Evolutionary conservation across 2,888 invertebrate genomes (phyloP).

Genomic region (Hemithea aestivaria): DNA sequence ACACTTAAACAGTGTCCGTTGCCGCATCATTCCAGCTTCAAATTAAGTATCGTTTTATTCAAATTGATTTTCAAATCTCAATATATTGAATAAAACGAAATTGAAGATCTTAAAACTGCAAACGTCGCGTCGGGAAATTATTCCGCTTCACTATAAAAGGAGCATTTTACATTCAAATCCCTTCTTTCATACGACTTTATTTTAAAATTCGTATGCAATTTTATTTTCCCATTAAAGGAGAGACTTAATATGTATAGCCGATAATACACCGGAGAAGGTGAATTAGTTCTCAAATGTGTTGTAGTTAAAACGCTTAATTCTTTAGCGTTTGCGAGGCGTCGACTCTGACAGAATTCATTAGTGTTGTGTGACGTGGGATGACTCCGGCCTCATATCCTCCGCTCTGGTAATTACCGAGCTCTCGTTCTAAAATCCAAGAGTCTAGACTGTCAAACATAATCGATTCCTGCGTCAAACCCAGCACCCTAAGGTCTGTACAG

Average conservation of each 20-base stretch:
- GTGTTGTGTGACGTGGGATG: slow-evolving; percentile 53
- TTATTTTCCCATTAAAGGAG: slow-evolving; percentile 27
- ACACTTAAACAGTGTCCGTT: slow-evolving; percentile 47
- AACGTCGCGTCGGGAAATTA: slow-evolving; percentile 3
- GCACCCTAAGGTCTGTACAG: slow-evolving; percentile 46
- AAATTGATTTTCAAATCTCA: slow-evolving; percentile 44
- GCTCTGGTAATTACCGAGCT: slow-evolving; percentile 58
- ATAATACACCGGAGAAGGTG: slow-evolving; percentile 36
- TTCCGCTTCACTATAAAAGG: slow-evolving; percentile 2
- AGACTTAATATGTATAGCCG: slow-evolving; percentile 32
- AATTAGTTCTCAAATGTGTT: slow-evolving; percentile 33
- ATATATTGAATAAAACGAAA: slow-evolving; percentile 29
- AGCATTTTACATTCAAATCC: slow-evolving; percentile 8
- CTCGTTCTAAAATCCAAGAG: slow-evolving; percentile 56
- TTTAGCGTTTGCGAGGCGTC: slow-evolving; percentile 52
- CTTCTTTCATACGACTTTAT: slow-evolving; percentile 6
- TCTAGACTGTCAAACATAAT: slow-evolving; percentile 67
- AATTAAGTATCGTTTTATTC: slow-evolving; percentile 41
- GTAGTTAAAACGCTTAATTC: slow-evolving; percentile 59
- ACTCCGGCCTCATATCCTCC: slow-evolving; percentile 44
- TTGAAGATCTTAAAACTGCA: slow-evolving; percentile 8
- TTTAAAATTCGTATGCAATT: slow-evolving; percentile 13
- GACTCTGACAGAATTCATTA: slow-evolving; percentile 70
- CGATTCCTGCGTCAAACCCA: slow-evolving; percentile 59
- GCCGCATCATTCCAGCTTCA: slow-evolving; percentile 42